phyloP scores from a whole-genome alignment of 2,888 invertebrate species.

The Hydriomena furcata region DNA sequence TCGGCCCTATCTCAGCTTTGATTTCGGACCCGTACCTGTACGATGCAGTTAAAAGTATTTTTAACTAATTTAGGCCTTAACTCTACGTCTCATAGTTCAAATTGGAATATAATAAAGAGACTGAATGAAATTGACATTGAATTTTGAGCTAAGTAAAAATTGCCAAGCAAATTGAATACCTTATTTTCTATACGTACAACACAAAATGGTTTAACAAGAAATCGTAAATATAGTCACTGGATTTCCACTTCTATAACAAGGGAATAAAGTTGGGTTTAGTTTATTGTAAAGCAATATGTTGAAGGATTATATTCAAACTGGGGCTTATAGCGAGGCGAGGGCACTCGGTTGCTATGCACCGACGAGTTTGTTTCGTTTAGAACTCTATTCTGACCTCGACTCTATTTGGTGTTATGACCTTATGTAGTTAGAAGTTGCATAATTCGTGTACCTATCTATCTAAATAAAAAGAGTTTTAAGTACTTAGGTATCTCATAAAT shows the following conservation, averaged over 20 bases:
- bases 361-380: conserved; percentile 14
- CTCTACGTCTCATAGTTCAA: neutral
- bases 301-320: conserved; percentile 39
- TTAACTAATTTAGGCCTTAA: conserved; percentile 24
- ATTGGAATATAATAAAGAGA: conserved; percentile 22
- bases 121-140: conserved; percentile 46
- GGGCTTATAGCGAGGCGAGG: conserved; percentile 43
- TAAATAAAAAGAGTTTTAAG: no score
- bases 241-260: neutral
- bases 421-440: conserved; percentile 3
- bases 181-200: neutral
- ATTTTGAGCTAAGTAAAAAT: conserved; percentile 12
- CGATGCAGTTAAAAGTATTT: conserved; percentile 44
- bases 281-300: conserved; percentile 11
- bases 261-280: conserved; percentile 5
- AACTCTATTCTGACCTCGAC: conserved; percentile 10
- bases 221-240: neutral
- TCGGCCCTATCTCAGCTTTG: conserved; percentile 31
- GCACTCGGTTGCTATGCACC: conserved; percentile 59
- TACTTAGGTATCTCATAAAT: no score
- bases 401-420: conserved; percentile 10
- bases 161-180: conserved; percentile 31
- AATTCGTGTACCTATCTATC: neutral
- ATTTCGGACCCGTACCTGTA: conserved; percentile 34
- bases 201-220: neutral